Evolutionary conservation across 92 coral and sea anemone genomes (phyloP).

Genomic region (Epizoanthus stellaris): DNA sequence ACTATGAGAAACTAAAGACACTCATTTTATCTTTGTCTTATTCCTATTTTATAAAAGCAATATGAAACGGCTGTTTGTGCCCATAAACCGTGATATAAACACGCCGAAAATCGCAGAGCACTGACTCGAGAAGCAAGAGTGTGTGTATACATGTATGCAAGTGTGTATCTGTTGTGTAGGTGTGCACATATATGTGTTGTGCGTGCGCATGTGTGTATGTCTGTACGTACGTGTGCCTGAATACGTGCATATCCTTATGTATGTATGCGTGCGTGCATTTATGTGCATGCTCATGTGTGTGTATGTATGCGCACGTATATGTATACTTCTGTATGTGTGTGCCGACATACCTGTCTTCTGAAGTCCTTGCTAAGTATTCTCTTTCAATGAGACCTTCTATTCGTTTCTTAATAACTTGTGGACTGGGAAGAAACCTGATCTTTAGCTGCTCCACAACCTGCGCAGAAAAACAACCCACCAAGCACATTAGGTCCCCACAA

Average conservation of each 20-base stretch:
- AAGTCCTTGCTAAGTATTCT: slow-evolving; percentile 95
- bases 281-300: no score
- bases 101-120: not conserved
- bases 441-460: slow-evolving; percentile 96
- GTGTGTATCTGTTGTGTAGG: not conserved
- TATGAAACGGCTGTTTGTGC: no score
- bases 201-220: not conserved
- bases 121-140: not conserved
- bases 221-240: not conserved
- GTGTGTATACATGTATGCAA: not conserved
- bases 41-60: no score
- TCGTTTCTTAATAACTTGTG: slow-evolving; percentile 97
- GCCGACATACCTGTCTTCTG: slow-evolving; percentile 88
- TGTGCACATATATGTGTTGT: not conserved
- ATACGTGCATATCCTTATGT: not conserved
- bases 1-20: not conserved
- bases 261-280: not conserved
- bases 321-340: no score
- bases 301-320: not conserved
- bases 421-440: slow-evolving; percentile 93
- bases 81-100: no score
- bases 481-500: not conserved
- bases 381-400: slow-evolving; percentile 98
- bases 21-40: no score
- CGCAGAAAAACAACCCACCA: not conserved